Conservation (phyloP, 2,888 invertebrate species). For the Parnassius smintheus region DNA sequence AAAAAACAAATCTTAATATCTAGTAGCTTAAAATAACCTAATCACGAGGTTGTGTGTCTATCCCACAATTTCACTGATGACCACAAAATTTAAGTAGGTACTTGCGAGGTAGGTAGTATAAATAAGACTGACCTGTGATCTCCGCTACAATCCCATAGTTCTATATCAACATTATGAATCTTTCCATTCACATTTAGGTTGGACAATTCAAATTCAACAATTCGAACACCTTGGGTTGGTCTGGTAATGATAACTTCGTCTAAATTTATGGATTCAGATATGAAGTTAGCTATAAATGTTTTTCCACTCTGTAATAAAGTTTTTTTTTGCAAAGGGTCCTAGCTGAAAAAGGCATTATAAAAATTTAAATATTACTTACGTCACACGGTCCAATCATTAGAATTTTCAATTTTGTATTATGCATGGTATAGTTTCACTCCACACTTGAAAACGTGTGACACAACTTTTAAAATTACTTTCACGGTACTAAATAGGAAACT, state of each 20-base stretch:
- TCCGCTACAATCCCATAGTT: constrained; percentile 91
- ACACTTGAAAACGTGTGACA: neutral
- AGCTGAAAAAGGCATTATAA: constrained; percentile 1
- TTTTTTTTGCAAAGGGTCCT: neutral
- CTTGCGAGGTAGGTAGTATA: too few relatives aligned
- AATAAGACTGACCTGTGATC: constrained; percentile 81
- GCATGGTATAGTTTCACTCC: constrained; percentile 43
- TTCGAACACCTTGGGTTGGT: constrained; percentile 87
- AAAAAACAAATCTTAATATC: too few relatives aligned
- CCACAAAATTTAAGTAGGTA: too few relatives aligned
- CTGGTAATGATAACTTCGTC: constrained; percentile 83
- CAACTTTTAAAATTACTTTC: neutral
- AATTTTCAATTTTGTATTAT: constrained; percentile 76
- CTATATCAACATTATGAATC: constrained; percentile 83
- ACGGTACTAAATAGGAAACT: neutral
- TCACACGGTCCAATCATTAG: constrained; percentile 79
- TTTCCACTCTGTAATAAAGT: constrained; percentile 84
- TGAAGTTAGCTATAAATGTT: constrained; percentile 85
- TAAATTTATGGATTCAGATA: constrained; percentile 84
- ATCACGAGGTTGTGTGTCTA: too few relatives aligned
- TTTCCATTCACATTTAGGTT: constrained; percentile 82
- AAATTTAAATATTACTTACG: constrained; percentile 52
- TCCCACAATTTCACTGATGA: too few relatives aligned
- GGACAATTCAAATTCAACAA: constrained; percentile 87
- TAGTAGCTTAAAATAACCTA: too few relatives aligned